phyloP scores from a whole-genome alignment of 2,797 vertebrate species.

The Crypturellus tataupa region DNA sequence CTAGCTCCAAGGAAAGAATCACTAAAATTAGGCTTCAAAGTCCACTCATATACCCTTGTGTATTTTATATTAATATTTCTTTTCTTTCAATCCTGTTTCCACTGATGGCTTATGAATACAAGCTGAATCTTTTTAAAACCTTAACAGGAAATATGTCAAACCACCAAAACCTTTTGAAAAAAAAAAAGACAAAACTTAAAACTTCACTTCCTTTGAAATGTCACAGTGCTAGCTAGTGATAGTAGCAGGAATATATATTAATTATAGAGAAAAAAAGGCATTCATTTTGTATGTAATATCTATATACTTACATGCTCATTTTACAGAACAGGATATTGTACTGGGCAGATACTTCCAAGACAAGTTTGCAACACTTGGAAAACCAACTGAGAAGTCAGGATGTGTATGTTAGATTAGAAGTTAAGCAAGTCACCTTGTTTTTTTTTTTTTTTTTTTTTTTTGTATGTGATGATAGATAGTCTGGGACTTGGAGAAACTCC shows the following conservation, averaged over 20 bases:
- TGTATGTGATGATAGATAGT: background rate
- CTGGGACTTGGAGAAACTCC: accelerated
- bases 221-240: background rate
- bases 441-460: background rate
- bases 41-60: background rate
- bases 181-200: background rate
- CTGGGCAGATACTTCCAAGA: background rate
- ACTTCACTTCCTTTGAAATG: background rate
- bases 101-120: background rate
- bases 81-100: background rate
- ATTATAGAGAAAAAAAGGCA: too few species aligned
- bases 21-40: constrained; percentile 29
- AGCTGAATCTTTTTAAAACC: background rate
- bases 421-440: background rate
- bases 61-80: background rate
- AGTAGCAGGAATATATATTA: background rate
- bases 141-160: background rate
- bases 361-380: background rate
- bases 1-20: background rate
- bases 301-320: background rate
- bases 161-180: background rate
- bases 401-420: background rate
- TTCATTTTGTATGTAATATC: too few species aligned
- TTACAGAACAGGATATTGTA: background rate
- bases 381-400: background rate